phyloP scores from a whole-genome alignment of 2,797 vertebrate species.

The Enteromius anoplus region DNA sequence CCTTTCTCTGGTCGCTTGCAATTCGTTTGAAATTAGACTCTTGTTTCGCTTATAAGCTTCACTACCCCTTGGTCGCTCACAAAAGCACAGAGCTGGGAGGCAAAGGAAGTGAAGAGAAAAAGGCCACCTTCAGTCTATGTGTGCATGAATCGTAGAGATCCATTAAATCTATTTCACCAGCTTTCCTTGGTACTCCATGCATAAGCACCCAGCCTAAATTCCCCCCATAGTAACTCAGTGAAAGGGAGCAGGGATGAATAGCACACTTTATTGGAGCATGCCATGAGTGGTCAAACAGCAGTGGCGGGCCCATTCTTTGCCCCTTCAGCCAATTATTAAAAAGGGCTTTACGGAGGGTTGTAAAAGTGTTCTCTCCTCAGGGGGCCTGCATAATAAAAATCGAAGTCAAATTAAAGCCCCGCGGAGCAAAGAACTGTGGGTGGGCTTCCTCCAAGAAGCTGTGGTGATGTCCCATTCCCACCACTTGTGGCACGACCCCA shows the following conservation, averaged over 20 bases:
- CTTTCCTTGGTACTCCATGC: constrained; percentile 63
- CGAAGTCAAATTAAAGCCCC: constrained; percentile 68
- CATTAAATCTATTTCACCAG: constrained; percentile 69
- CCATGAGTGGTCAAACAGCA: constrained; percentile 74
- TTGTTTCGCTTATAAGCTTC: constrained; percentile 55
- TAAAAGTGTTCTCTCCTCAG: constrained; percentile 73
- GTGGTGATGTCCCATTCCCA: constrained; percentile 86
- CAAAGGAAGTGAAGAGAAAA: constrained; percentile 60
- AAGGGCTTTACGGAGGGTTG: constrained; percentile 66
- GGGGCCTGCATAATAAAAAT: constrained; percentile 74
- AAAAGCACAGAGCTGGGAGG: constrained; percentile 56
- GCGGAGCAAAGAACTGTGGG: constrained; percentile 80
- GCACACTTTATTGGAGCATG: constrained; percentile 74
- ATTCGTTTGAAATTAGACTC: constrained; percentile 56
- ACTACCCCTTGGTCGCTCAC: constrained; percentile 46
- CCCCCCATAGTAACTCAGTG: constrained; percentile 66
- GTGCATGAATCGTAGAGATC: constrained; percentile 67
- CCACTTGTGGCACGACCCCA: constrained; percentile 84
- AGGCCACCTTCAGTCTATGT: constrained; percentile 67
- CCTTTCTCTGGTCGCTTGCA: constrained; percentile 43
- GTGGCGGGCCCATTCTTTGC: constrained; percentile 65
- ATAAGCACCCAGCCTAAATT: constrained; percentile 63
- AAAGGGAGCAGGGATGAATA: constrained; percentile 74
- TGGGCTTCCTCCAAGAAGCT: constrained; percentile 82
- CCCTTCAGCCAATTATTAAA: constrained; percentile 71